Conservation (phyloP, 1,140 invertebrate genomes). For the Bilobella aurantiaca region DNA sequence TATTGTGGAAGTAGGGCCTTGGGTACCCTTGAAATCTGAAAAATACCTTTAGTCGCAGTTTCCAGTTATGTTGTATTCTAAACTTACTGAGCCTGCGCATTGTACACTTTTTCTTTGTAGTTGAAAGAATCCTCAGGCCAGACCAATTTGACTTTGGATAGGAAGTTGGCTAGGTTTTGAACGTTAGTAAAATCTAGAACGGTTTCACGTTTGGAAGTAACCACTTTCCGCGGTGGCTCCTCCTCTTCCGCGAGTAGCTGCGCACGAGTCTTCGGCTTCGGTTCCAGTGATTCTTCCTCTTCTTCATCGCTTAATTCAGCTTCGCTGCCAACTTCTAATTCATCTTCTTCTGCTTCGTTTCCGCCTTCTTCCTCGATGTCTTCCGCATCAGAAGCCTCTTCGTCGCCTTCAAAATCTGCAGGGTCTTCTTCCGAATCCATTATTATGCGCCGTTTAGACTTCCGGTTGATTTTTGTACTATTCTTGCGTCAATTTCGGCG, state of each 20-base stretch:
- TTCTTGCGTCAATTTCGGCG: too few species aligned
- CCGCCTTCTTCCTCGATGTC: not conserved
- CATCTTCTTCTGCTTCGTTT: not conserved
- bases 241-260: not conserved
- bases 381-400: not conserved
- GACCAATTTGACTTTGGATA: conserved; percentile 26
- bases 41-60: not conserved
- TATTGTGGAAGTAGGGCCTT: conserved; percentile 58
- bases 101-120: conserved; percentile 19
- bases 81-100: conserved; percentile 14
- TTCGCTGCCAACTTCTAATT: not conserved
- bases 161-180: conserved; percentile 20
- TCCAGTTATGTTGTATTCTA: not conserved
- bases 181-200: conserved; percentile 21
- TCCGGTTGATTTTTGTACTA: too few species aligned
- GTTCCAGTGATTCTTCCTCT: conserved; percentile 6
- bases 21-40: conserved; percentile 44
- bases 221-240: not conserved
- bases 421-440: not conserved
- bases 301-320: conserved; percentile 3
- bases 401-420: not conserved
- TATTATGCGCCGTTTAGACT: too few species aligned
- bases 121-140: conserved; percentile 30
- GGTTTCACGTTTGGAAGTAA: not conserved
- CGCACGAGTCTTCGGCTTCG: not conserved